A percentile compares a stretch with the other conserved stretches of the same genome.
Conservation (phyloP, 2,113 vertebrate genomes). For the Bettongia penicillata region DNA sequence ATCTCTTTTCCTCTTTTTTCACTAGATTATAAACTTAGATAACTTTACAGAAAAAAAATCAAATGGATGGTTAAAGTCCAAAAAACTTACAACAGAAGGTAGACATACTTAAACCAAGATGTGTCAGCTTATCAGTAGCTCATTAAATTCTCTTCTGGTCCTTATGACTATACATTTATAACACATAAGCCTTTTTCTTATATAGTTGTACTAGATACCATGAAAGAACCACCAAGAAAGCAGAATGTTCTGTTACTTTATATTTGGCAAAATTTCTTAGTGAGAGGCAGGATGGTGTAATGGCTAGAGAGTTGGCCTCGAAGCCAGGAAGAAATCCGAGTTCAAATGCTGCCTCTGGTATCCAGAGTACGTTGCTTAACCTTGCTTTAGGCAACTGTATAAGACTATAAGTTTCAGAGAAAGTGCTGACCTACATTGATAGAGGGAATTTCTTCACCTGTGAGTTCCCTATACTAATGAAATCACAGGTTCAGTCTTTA, state of each 20-base stretch:
- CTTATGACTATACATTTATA: neutral
- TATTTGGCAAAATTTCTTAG: neutral
- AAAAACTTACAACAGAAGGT: neutral
- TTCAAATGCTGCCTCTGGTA: neutral
- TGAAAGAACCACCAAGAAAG: neutral
- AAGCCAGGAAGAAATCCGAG: neutral
- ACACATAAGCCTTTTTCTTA: neutral
- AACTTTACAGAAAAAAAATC: neutral
- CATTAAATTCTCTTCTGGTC: neutral
- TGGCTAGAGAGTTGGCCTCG: neutral
- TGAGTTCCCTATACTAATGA: neutral
- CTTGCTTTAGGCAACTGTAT: neutral
- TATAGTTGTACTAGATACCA: neutral
- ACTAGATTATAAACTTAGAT: neutral
- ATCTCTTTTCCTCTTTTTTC: neutral
- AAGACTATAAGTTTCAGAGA: neutral
- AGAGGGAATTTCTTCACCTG: neutral
- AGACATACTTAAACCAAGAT: neutral
- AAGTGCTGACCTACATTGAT: neutral
- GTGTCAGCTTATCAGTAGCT: neutral
- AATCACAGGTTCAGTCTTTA: neutral
- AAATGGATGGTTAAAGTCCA: neutral
- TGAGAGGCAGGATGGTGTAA: neutral
- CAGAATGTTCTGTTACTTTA: neutral
- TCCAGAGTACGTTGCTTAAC: neutral